phyloP scores from a whole-genome alignment of 35 echinoderm and acorn worm genomes.

The Anneissia japonica region DNA sequence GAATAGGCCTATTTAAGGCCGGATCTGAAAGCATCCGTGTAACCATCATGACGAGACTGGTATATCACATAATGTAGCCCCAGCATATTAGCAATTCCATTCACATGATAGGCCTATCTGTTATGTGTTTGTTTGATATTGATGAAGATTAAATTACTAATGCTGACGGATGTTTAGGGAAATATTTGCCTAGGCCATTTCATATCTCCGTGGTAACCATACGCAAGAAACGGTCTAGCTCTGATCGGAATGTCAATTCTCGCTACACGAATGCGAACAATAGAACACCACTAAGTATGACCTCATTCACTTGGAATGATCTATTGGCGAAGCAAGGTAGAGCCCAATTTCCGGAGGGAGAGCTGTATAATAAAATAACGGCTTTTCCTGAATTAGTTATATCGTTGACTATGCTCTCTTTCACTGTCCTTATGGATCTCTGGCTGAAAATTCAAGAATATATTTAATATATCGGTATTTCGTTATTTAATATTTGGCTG shows the following conservation, averaged over 20 bases:
- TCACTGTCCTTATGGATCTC: not conserved
- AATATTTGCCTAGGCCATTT: not conserved
- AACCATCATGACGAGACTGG: too few relatives aligned
- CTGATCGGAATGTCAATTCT: not conserved
- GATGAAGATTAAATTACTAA: too few relatives aligned
- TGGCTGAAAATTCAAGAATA: not conserved
- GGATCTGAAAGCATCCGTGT: too few relatives aligned
- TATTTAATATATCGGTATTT: not conserved
- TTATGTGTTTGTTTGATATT: too few relatives aligned
- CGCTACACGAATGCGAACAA: not conserved
- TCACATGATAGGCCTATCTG: too few relatives aligned
- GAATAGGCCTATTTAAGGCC: too few relatives aligned
- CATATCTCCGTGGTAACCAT: not conserved
- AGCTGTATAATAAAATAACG: not conserved
- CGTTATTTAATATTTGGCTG: not conserved
- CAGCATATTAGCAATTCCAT: too few relatives aligned
- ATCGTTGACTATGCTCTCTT: not conserved
- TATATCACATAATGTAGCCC: too few relatives aligned
- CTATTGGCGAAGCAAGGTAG: not conserved
- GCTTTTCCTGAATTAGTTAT: not conserved
- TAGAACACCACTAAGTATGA: not conserved
- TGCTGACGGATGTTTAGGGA: not conserved
- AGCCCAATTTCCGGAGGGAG: not conserved
- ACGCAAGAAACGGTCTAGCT: not conserved
- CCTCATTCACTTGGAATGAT: constrained; percentile 1